These are phyloP conservation scores for Gobionotothen gibberifrons DNA, from an alignment of 2,797 vertebrate species.

Conservation along the genomic window DNA sequence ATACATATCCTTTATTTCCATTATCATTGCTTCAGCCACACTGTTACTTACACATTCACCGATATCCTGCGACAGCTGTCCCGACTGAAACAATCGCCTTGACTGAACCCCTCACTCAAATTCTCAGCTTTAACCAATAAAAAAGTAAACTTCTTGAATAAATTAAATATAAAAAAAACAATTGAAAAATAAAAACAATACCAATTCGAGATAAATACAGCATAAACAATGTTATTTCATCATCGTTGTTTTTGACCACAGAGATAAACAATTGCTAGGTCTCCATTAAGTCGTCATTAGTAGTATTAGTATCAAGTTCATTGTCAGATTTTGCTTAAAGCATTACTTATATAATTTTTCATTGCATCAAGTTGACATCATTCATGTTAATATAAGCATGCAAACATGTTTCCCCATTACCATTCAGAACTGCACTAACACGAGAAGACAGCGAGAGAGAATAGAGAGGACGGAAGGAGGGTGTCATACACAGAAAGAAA, in stretches of 20 bases:
- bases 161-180: constrained; percentile 76
- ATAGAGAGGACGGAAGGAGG: constrained; percentile 14
- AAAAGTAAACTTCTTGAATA: constrained; percentile 84
- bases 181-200: constrained; percentile 70
- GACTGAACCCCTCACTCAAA: constrained; percentile 70
- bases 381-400: constrained; percentile 89
- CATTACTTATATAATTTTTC: constrained; percentile 84
- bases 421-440: constrained; percentile 83
- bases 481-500: constrained; percentile 43
- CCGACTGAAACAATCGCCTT: constrained; percentile 71
- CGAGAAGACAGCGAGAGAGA: constrained; percentile 64
- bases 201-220: constrained; percentile 81
- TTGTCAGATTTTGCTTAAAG: constrained; percentile 81
- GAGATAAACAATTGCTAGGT: constrained; percentile 75
- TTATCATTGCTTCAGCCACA: constrained; percentile 74
- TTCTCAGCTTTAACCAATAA: constrained; percentile 81
- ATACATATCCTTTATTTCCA: constrained; percentile 86
- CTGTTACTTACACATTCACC: constrained; percentile 70
- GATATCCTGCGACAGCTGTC: constrained; percentile 63
- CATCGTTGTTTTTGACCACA: constrained; percentile 72
- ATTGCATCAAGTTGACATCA: constrained; percentile 88
- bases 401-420: constrained; percentile 84
- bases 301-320: constrained; percentile 85
- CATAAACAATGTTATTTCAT: constrained; percentile 80
- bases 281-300: constrained; percentile 79